A percentile compares a stretch with the other conserved stretches of the same genome.
Conservation (phyloP, 2,797 vertebrate genomes). For the Pampus argenteus region DNA sequence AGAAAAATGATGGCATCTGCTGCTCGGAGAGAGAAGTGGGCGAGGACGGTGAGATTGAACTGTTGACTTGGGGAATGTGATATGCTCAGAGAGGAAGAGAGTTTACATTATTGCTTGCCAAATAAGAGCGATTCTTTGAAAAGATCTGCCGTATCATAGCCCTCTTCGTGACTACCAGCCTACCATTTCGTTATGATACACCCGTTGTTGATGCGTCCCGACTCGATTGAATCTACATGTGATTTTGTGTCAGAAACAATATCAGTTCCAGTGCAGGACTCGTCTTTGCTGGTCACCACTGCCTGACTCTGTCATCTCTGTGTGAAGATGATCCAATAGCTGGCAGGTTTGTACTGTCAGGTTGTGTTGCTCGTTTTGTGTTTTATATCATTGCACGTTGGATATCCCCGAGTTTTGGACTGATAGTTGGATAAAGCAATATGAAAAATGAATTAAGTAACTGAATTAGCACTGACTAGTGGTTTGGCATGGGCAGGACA, state of each 20-base stretch:
- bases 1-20: conserved; percentile 72
- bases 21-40: conserved; percentile 73
- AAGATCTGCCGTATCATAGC: conserved; percentile 36
- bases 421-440: no score
- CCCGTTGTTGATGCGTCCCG: neutral
- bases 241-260: neutral
- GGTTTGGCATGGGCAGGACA: neutral
- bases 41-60: conserved; percentile 75
- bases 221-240: neutral
- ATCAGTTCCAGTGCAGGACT: neutral
- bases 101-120: conserved; percentile 64
- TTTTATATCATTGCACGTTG: neutral
- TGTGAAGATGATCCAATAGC: conserved; percentile 33
- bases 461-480: neutral
- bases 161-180: neutral
- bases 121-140: conserved; percentile 53
- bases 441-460: neutral
- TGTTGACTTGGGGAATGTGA: conserved; percentile 79
- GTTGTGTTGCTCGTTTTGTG: neutral
- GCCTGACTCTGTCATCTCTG: conserved; percentile 37
- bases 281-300: conserved; percentile 28
- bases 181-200: neutral
- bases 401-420: neutral
- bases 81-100: conserved; percentile 58
- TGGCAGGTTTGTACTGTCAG: neutral